Conservation (phyloP, 1,140 invertebrate species). For the Rhopalosiphum maidis region DNA sequence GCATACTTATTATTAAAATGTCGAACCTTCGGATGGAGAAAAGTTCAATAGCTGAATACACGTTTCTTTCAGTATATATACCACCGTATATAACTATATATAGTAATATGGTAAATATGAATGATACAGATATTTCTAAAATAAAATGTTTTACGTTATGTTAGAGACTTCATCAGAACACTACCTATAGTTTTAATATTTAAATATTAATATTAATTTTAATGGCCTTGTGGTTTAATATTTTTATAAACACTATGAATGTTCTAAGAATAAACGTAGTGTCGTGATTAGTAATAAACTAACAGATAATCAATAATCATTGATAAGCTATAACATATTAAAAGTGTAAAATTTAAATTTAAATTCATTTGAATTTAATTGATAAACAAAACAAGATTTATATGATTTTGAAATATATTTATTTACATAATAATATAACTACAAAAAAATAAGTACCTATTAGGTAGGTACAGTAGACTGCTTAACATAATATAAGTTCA, state of each 20-base stretch:
- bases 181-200: background rate
- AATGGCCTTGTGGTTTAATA: too few relatives aligned
- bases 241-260: too few relatives aligned
- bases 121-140: too few relatives aligned
- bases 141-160: background rate
- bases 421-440: background rate
- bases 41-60: background rate
- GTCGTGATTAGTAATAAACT: background rate
- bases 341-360: background rate
- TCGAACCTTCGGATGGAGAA: background rate
- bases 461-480: background rate
- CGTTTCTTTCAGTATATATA: background rate
- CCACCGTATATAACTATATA: background rate
- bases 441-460: background rate
- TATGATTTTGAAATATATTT: constrained; percentile 5
- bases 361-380: background rate
- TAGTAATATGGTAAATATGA: too few relatives aligned
- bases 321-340: background rate
- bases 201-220: background rate
- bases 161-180: background rate
- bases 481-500: background rate
- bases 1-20: background rate
- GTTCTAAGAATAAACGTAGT: background rate
- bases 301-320: background rate
- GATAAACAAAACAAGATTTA: background rate